Conservation (phyloP, 1,140 invertebrate genomes). For the Ephestia elutella region DNA sequence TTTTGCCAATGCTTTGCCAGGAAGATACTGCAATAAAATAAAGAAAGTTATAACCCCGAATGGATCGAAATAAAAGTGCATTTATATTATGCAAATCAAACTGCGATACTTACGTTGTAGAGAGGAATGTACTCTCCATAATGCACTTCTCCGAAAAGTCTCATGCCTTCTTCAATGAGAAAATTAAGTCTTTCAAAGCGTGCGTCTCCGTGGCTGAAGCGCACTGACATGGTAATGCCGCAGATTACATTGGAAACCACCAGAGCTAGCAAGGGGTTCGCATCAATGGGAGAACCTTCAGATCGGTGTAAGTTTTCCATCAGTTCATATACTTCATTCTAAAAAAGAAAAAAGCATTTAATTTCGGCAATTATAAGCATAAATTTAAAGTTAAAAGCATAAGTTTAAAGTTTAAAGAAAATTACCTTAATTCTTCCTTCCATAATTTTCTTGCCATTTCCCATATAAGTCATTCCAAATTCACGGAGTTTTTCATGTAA, state of each 20-base stretch:
- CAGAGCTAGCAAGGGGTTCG: slow-evolving; percentile 83
- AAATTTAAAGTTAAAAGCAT: not conserved
- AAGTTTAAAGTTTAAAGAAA: not conserved
- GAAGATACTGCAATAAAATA: slow-evolving; percentile 78
- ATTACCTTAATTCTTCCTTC: slow-evolving; percentile 88
- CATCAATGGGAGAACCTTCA: slow-evolving; percentile 79
- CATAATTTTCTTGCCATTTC: slow-evolving; percentile 85
- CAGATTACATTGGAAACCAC: slow-evolving; percentile 94
- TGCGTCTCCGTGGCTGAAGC: slow-evolving; percentile 85
- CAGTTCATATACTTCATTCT: slow-evolving; percentile 86
- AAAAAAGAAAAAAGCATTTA: slow-evolving; percentile 35
- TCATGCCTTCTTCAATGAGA: slow-evolving; percentile 92
- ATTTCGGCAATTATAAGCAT: not conserved
- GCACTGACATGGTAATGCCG: slow-evolving; percentile 90
- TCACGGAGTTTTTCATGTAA: slow-evolving; percentile 90
- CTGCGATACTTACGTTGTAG: slow-evolving; percentile 67
- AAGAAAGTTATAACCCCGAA: slow-evolving; percentile 2
- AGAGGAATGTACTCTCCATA: slow-evolving; percentile 77
- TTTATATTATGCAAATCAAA: not conserved
- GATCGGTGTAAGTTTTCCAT: slow-evolving; percentile 77
- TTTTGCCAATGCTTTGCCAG: slow-evolving; percentile 81
- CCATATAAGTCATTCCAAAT: slow-evolving; percentile 92
- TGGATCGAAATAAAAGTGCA: not conserved
- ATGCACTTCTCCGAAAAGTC: slow-evolving; percentile 87
- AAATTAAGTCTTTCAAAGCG: slow-evolving; percentile 86